Evolutionary conservation across 2,113 vertebrate genomes (phyloP).

Genomic region (Varanus komodoensis): DNA sequence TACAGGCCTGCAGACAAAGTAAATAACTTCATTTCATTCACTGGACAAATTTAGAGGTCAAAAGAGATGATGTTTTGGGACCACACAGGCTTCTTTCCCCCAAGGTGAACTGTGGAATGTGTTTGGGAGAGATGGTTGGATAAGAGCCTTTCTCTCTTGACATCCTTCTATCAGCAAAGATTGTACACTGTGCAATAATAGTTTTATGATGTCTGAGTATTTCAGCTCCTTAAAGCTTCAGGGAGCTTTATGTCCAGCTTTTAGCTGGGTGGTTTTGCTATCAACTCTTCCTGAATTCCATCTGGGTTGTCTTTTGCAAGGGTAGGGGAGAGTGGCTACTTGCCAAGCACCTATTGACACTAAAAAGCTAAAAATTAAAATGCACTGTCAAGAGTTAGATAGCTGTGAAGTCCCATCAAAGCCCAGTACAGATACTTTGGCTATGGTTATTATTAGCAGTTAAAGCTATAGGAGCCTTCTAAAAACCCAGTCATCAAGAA

Average conservation of each 20-base stretch:
- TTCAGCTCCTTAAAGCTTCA: conserved; percentile 46
- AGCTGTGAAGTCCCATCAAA: too few relatives aligned
- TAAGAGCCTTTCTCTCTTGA: conserved; percentile 54
- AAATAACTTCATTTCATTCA: conserved; percentile 53
- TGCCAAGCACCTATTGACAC: not conserved
- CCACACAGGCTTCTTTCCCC: conserved; percentile 59
- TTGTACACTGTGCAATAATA: conserved; percentile 32
- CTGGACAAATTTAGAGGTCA: conserved; percentile 66
- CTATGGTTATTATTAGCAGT: not conserved
- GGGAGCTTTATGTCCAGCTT: conserved; percentile 10
- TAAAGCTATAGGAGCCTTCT: not conserved
- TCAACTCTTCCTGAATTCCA: not conserved
- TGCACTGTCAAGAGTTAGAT: not conserved
- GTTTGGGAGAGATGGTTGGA: conserved; percentile 12
- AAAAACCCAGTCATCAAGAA: not conserved
- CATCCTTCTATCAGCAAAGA: conserved; percentile 56
- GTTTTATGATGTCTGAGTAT: conserved; percentile 47
- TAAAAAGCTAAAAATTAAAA: not conserved
- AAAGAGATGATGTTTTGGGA: conserved; percentile 57
- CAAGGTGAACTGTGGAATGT: conserved; percentile 18
- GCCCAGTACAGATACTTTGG: not conserved
- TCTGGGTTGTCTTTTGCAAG: conserved; percentile 2
- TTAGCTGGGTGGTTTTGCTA: conserved; percentile 3
- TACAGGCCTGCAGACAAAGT: conserved; percentile 43
- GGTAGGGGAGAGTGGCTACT: not conserved